Conservation (phyloP, 2,113 vertebrate genomes). For the Planiliza haematocheilus region DNA sequence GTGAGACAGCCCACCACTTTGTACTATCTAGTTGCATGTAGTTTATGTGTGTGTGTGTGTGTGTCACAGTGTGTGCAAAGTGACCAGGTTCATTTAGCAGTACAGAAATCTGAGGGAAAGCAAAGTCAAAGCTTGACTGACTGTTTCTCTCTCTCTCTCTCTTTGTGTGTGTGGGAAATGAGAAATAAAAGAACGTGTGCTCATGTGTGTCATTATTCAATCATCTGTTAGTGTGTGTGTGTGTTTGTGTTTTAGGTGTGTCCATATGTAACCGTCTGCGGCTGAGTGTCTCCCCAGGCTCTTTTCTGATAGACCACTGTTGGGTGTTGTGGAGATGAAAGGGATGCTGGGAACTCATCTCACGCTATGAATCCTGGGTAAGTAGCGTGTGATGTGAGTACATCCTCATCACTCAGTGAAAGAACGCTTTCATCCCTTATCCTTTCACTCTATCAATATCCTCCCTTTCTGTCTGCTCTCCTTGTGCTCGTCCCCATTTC, state of each 20-base stretch:
- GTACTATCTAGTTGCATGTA: slow-evolving; percentile 35
- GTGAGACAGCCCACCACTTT: slow-evolving; percentile 54
- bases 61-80: slow-evolving; percentile 6
- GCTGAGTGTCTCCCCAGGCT: slow-evolving; percentile 63
- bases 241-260: slow-evolving; percentile 26
- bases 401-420: slow-evolving; percentile 74
- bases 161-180: background rate
- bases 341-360: slow-evolving; percentile 82
- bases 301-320: slow-evolving; percentile 71
- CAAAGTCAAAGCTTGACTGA: slow-evolving; percentile 6
- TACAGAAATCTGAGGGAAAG: slow-evolving; percentile 16
- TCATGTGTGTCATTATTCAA: slow-evolving; percentile 20
- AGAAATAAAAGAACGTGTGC: background rate
- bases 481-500: slow-evolving; percentile 34
- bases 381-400: slow-evolving; percentile 78
- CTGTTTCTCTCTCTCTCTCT: background rate
- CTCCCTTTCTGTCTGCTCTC: slow-evolving; percentile 41
- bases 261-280: slow-evolving; percentile 46
- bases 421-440: slow-evolving; percentile 78
- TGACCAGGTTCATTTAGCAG: background rate
- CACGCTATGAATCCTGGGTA: slow-evolving; percentile 81
- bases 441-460: slow-evolving; percentile 65
- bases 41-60: slow-evolving; percentile 14
- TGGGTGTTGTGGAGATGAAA: slow-evolving; percentile 77
- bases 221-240: background rate